Conservation (phyloP, 2,888 invertebrate species). For the Cremastobaeus sp. region DNA sequence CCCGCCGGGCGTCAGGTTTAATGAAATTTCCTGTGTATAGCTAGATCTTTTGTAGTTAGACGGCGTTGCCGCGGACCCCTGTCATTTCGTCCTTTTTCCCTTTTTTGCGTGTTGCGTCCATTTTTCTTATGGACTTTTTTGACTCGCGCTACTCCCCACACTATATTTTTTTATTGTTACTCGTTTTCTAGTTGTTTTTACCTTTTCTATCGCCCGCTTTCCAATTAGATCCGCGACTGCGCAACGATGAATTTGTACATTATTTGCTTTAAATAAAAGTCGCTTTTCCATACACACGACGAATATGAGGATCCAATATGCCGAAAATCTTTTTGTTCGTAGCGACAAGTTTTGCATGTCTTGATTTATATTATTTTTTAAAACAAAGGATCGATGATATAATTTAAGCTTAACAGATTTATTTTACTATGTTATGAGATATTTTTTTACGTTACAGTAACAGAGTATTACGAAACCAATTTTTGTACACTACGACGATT, state of each 20-base stretch:
- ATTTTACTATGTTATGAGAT: slow-evolving; percentile 35
- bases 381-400: slow-evolving; percentile 15
- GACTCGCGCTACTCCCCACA: background rate
- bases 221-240: slow-evolving; percentile 29
- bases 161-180: slow-evolving; percentile 27
- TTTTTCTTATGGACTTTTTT: slow-evolving; percentile 8
- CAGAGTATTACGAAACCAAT: slow-evolving; percentile 42
- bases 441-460: slow-evolving; percentile 49
- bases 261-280: slow-evolving; percentile 31
- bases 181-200: slow-evolving; percentile 35
- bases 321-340: slow-evolving; percentile 11
- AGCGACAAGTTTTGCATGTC: slow-evolving; percentile 40
- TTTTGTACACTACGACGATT: slow-evolving; percentile 40
- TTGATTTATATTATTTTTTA: slow-evolving; percentile 50
- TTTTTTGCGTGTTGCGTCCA: background rate
- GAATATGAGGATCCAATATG: background rate
- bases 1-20: slow-evolving; percentile 15
- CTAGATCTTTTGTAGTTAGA: slow-evolving; percentile 52
- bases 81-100: background rate
- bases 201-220: slow-evolving; percentile 24
- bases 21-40: slow-evolving; percentile 57
- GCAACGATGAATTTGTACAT: slow-evolving; percentile 40
- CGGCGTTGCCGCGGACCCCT: slow-evolving; percentile 29
- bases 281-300: slow-evolving; percentile 21
- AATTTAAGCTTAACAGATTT: slow-evolving; percentile 39